Percentiles rank a stretch among this genome's conserved stretches.
phyloP scores from a whole-genome alignment of 1,140 invertebrate species.

The Atopsyche davidsoni region DNA sequence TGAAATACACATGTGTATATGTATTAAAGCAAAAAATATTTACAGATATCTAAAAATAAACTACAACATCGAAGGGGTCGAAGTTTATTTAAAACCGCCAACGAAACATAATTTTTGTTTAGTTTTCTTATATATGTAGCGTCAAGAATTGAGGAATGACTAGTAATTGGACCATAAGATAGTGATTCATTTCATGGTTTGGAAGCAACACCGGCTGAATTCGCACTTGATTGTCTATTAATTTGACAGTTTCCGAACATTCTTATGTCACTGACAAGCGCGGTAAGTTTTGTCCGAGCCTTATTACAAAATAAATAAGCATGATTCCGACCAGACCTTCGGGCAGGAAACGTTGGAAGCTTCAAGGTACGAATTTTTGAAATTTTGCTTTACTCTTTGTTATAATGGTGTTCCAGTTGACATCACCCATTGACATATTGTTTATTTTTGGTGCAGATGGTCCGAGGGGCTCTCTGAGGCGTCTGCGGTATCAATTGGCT shows the following conservation, averaged over 20 bases:
- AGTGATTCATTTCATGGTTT: no score
- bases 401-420: constrained; percentile 9
- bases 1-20: no score
- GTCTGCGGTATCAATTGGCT: constrained; percentile 64
- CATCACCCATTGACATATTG: constrained; percentile 6
- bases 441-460: constrained; percentile 51
- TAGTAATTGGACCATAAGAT: no score
- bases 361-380: constrained; percentile 48
- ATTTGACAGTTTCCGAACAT: background rate
- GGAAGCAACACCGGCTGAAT: no score
- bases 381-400: constrained; percentile 1
- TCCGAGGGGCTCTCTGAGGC: constrained; percentile 56
- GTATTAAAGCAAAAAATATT: no score
- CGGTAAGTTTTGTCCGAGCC: constrained; percentile 8
- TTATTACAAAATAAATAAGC: background rate
- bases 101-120: no score
- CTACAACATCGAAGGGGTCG: no score
- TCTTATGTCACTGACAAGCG: constrained; percentile 18
- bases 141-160: no score
- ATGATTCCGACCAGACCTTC: constrained; percentile 32
- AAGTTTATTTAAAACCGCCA: no score
- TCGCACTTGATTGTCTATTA: constrained; percentile 6
- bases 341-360: constrained; percentile 51
- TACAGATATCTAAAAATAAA: no score
- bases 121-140: no score